Conservation (phyloP, 53 echinoderm and acorn worm genomes). For the Temnopleurus reevesii region DNA sequence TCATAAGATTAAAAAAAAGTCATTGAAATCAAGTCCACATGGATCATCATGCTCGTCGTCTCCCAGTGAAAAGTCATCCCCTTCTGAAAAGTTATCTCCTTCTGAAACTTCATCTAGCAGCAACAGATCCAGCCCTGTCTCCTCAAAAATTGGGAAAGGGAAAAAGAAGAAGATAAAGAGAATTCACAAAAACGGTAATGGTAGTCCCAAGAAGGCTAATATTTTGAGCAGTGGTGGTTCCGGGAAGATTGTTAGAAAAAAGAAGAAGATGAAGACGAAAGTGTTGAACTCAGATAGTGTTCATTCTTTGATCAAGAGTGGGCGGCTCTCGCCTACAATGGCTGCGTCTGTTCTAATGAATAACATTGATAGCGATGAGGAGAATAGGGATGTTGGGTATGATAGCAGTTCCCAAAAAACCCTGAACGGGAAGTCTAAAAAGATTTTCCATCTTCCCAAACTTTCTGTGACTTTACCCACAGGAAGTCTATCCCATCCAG, state of each 20-base stretch:
- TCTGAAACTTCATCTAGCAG: slow-evolving; percentile 27
- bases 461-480: slow-evolving; percentile 38
- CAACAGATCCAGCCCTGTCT: not conserved
- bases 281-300: slow-evolving; percentile 50
- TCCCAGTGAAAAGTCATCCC: slow-evolving; percentile 19
- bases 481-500: slow-evolving; percentile 54
- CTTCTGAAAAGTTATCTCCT: too few species aligned
- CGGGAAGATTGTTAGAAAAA: slow-evolving; percentile 16
- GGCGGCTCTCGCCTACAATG: slow-evolving; percentile 42
- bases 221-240: not conserved
- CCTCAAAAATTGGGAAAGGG: slow-evolving; percentile 43
- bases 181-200: not conserved
- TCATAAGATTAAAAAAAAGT: slow-evolving; percentile 53
- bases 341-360: slow-evolving; percentile 51
- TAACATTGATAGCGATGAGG: slow-evolving; percentile 55
- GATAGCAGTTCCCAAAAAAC: slow-evolving; percentile 54
- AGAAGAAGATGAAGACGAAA: slow-evolving; percentile 43
- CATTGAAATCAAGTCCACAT: slow-evolving; percentile 22
- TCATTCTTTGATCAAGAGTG: slow-evolving; percentile 52
- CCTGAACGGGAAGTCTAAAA: slow-evolving; percentile 28
- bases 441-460: slow-evolving; percentile 34
- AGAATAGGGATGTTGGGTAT: slow-evolving; percentile 52
- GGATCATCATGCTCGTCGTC: not conserved
- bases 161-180: slow-evolving; percentile 54
- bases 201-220: not conserved